These are phyloP conservation scores for Drosophila busckii DNA, from an alignment of 1,140 invertebrate genomes.

Conservation along the genomic window DNA sequence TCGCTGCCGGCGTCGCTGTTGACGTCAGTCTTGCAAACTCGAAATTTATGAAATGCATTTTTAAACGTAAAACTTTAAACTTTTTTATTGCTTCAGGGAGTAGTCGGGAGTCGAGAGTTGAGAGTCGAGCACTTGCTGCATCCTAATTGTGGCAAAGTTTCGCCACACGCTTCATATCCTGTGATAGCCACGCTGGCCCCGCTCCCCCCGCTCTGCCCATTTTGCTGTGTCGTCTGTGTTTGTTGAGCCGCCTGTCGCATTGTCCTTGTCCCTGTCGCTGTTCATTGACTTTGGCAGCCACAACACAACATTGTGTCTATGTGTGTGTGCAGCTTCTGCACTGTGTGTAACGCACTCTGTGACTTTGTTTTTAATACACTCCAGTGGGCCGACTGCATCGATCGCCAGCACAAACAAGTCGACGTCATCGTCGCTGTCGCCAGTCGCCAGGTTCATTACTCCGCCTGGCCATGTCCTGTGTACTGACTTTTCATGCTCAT, in stretches of 20 bases:
- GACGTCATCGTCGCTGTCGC: conserved; percentile 32
- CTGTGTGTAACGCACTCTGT: conserved; percentile 31
- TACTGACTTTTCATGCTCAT: conserved; percentile 43
- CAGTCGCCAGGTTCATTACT: conserved; percentile 66
- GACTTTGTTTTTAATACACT: conserved; percentile 77
- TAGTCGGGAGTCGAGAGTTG: conserved; percentile 15
- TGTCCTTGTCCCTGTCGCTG: conserved; percentile 41
- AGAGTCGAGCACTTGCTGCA: conserved; percentile 26
- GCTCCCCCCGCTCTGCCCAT: neutral
- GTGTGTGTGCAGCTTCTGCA: conserved; percentile 3
- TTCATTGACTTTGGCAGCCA: conserved; percentile 71
- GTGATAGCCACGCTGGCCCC: conserved; percentile 10
- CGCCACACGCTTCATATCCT: conserved; percentile 63
- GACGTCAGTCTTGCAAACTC: conserved; percentile 1
- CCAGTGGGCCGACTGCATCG: conserved; percentile 57
- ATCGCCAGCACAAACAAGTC: conserved; percentile 67
- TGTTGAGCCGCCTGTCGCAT: conserved; percentile 31
- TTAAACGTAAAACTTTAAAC: conserved; percentile 72
- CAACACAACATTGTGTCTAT: conserved; percentile 39
- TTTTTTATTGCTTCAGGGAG: conserved; percentile 66
- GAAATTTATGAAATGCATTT: conserved; percentile 73
- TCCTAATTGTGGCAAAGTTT: conserved; percentile 75
- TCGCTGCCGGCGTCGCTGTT: conserved; percentile 41
- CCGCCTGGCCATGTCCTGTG: conserved; percentile 39
- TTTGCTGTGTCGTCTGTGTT: conserved; percentile 10